Evolutionary conservation across 2,888 invertebrate species (phyloP).

Genomic region (Heliconius cydno): DNA sequence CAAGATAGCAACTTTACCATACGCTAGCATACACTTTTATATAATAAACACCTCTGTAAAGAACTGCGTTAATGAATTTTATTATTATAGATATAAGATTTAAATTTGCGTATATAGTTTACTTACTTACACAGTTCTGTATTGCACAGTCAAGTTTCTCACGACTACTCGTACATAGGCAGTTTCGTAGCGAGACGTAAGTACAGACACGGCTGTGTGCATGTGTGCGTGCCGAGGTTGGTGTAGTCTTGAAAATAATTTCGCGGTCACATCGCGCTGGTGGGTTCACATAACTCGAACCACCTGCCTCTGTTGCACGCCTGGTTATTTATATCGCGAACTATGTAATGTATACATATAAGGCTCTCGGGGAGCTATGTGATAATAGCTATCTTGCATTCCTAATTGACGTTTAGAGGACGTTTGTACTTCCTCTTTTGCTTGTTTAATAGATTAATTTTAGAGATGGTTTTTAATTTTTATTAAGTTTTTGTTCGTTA

Average conservation of each 20-base stretch:
- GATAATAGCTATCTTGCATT: constrained; percentile 56
- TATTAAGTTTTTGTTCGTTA: not conserved
- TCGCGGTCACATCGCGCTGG: constrained; percentile 81
- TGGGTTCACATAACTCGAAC: constrained; percentile 80
- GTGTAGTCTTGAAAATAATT: constrained; percentile 84
- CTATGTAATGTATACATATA: constrained; percentile 68
- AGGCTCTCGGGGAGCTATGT: constrained; percentile 52
- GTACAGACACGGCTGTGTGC: constrained; percentile 59
- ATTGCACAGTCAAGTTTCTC: constrained; percentile 75
- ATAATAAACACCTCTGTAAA: constrained; percentile 65
- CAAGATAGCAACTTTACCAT: constrained; percentile 83
- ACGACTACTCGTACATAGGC: constrained; percentile 78
- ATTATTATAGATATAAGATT: constrained; percentile 53
- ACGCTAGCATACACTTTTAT: constrained; percentile 55
- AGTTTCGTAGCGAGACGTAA: constrained; percentile 73
- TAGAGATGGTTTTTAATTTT: not conserved
- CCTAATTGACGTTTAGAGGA: constrained; percentile 54
- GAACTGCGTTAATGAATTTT: constrained; percentile 53
- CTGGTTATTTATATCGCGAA: constrained; percentile 81
- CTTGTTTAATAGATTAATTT: constrained; percentile 23
- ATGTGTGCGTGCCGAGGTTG: constrained; percentile 71
- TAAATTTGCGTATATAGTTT: constrained; percentile 32
- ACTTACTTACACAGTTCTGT: constrained; percentile 55
- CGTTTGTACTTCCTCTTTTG: constrained; percentile 40
- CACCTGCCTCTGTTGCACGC: constrained; percentile 81